Evolutionary conservation across 2,888 invertebrate species (phyloP).

Genomic region (Pediacus dermestoides): DNA sequence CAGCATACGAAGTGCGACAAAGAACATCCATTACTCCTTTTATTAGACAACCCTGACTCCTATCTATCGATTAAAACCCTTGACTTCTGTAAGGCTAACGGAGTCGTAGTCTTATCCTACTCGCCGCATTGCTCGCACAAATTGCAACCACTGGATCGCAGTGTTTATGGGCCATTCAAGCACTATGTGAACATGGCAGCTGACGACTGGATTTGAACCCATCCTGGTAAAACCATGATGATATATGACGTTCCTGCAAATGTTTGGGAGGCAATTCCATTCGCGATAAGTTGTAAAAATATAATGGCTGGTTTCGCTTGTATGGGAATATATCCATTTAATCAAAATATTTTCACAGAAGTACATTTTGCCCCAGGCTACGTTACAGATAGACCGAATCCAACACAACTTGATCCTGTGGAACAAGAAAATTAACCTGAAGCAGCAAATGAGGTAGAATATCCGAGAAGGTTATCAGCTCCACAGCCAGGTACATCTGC

Average conservation of each 20-base stretch:
- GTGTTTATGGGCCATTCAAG: constrained; percentile 24
- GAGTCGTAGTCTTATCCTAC: constrained; percentile 14
- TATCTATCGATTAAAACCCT: constrained; percentile 10
- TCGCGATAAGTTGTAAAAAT: constrained; percentile 10
- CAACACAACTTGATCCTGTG: not conserved
- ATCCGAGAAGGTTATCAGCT: no score
- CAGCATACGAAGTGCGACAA: constrained; percentile 16
- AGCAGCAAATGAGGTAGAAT: no score
- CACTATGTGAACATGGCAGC: constrained; percentile 18
- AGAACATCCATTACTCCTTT: constrained; percentile 17
- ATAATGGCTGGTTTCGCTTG: constrained; percentile 31
- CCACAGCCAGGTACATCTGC: no score
- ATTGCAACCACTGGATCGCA: constrained; percentile 25
- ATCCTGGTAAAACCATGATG: constrained; percentile 22
- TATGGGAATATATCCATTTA: constrained; percentile 35
- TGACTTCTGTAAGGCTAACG: constrained; percentile 14
- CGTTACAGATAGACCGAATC: constrained; percentile 7
- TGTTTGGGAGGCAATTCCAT: constrained; percentile 9
- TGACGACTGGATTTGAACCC: constrained; percentile 22
- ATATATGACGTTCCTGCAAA: constrained; percentile 23
- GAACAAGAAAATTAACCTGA: not conserved
- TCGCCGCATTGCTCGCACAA: constrained; percentile 10
- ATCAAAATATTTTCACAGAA: constrained; percentile 13
- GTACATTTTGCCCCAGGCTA: constrained; percentile 9
- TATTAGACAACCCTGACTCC: constrained; percentile 24